These are phyloP conservation scores for Alligator sinensis DNA, from an alignment of 2,113 vertebrate genomes.

Conservation along the genomic window DNA sequence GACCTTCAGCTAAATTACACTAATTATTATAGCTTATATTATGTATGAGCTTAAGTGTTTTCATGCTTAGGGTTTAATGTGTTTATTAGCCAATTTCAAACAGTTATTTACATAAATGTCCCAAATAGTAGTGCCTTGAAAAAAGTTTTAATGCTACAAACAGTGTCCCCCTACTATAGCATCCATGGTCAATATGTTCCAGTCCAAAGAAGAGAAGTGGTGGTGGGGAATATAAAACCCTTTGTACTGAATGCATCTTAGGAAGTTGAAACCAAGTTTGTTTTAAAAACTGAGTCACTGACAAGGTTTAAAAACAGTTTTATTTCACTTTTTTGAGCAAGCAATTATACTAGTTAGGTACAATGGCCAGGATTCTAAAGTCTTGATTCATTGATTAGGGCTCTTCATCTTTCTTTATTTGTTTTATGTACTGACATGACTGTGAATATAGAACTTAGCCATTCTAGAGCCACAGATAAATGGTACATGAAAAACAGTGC, in stretches of 20 bases:
- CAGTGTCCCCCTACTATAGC: not conserved
- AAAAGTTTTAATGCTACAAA: not conserved
- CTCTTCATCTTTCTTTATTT: not conserved
- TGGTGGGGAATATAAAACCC: not conserved
- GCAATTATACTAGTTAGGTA: not conserved
- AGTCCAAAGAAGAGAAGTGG: not conserved
- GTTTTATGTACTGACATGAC: not conserved
- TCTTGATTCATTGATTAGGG: not conserved
- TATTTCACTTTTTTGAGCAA: not conserved
- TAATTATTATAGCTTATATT: not conserved
- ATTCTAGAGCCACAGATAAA: not conserved
- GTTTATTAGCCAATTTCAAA: conserved; percentile 8
- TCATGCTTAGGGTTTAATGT: not conserved
- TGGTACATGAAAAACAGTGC: not conserved
- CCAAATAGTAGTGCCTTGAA: not conserved
- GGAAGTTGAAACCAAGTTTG: too few relatives aligned
- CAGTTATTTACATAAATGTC: not conserved
- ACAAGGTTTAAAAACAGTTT: not conserved
- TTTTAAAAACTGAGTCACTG: not conserved
- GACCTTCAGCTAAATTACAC: not conserved
- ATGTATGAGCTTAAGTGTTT: not conserved
- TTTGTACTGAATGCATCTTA: too few relatives aligned
- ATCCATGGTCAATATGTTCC: not conserved
- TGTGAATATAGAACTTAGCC: not conserved
- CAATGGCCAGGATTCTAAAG: not conserved